Percentiles rank a stretch among this genome's conserved stretches.
Evolutionary conservation across 2,888 invertebrate species (phyloP).

Genomic region (Cephus spinipes): DNA sequence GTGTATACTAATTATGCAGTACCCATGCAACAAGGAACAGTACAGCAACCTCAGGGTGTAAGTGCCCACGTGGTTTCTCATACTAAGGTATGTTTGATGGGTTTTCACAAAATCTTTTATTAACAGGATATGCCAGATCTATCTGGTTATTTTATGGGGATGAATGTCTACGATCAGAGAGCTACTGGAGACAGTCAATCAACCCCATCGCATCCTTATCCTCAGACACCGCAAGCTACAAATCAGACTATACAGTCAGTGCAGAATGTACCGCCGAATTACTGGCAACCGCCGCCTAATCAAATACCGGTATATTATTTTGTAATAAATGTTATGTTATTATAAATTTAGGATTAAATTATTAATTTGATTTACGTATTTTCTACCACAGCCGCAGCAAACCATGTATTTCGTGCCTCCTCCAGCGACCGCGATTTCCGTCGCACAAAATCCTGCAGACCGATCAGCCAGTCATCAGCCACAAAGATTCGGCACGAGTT

Average conservation of each 20-base stretch:
- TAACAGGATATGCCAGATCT: constrained; percentile 56
- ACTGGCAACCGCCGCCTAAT: constrained; percentile 60
- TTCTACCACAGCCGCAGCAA: constrained; percentile 52
- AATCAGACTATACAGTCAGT: constrained; percentile 46
- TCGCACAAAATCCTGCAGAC: constrained; percentile 54
- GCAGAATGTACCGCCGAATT: constrained; percentile 51
- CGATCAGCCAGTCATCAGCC: constrained; percentile 34
- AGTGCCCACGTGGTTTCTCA: constrained; percentile 14
- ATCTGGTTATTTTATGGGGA: constrained; percentile 61
- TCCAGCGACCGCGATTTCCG: constrained; percentile 52
- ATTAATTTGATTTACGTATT: neutral
- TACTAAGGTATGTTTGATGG: neutral
- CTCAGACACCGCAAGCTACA: constrained; percentile 48
- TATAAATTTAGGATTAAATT: neutral
- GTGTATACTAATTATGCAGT: constrained; percentile 59
- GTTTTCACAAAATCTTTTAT: neutral
- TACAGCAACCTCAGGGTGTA: constrained; percentile 48
- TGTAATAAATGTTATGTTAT: neutral
- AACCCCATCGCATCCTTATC: constrained; percentile 52
- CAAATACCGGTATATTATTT: constrained; percentile 52
- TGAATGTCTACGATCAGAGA: constrained; percentile 59
- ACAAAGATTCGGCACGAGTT: constrained; percentile 56
- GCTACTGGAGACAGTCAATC: constrained; percentile 48
- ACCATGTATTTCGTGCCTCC: constrained; percentile 63
- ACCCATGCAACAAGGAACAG: constrained; percentile 54